Evolutionary conservation across 2,888 invertebrate genomes (phyloP).

Genomic region (Pogonocherus hispidulus): DNA sequence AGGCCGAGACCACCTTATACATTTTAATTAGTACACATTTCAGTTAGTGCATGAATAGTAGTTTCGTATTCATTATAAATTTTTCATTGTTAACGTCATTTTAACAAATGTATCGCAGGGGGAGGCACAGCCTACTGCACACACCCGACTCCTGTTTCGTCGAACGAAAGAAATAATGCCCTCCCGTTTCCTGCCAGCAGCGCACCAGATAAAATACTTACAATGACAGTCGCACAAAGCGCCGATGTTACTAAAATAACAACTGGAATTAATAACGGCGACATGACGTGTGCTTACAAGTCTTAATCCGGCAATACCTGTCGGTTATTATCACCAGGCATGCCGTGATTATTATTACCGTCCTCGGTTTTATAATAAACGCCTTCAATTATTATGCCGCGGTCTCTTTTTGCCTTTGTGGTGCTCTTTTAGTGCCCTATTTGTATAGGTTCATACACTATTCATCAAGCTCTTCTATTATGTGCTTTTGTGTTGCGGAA

Average conservation of each 20-base stretch:
- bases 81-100: constrained; percentile 25
- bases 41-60: constrained; percentile 16
- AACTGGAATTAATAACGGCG: constrained; percentile 17
- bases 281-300: constrained; percentile 8
- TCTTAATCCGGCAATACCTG: constrained; percentile 22
- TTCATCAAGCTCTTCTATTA: constrained; percentile 9
- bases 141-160: constrained; percentile 11
- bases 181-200: not conserved
- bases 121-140: constrained; percentile 15
- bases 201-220: not conserved
- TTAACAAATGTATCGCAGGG: constrained; percentile 22
- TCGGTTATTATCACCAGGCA: constrained; percentile 13
- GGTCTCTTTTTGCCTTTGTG: constrained; percentile 10
- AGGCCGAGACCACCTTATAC: not conserved
- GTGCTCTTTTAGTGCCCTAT: constrained; percentile 14
- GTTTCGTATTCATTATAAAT: constrained; percentile 23
- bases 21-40: constrained; percentile 19
- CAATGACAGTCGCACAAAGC: constrained; percentile 1
- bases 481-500: not conserved
- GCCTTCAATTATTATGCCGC: constrained; percentile 14
- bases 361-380: constrained; percentile 19
- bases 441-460: constrained; percentile 13
- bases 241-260: constrained; percentile 14
- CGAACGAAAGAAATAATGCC: not conserved
- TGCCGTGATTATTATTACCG: constrained; percentile 6